These are phyloP conservation scores for Apomyelois bistriatella DNA, from an alignment of 2,888 invertebrate genomes.

Conservation along the genomic window DNA sequence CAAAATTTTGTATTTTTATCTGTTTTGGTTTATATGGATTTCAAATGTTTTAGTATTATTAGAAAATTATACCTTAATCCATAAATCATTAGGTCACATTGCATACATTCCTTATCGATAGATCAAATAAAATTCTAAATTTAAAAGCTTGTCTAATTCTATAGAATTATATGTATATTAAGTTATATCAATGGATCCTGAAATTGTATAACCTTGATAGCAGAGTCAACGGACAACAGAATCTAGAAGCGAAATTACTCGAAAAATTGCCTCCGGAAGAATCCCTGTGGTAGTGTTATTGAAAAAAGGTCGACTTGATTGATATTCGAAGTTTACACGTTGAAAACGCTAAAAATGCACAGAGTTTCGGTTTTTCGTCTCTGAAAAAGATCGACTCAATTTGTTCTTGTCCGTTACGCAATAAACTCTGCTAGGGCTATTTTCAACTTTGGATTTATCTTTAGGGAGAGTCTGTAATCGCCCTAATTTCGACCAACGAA, in stretches of 20 bases:
- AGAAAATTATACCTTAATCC: too few species aligned
- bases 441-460: constrained; percentile 73
- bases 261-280: constrained; percentile 61
- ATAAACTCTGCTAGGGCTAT: constrained; percentile 67
- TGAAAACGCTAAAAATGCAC: constrained; percentile 65
- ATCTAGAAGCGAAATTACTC: constrained; percentile 63
- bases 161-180: too few species aligned
- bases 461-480: constrained; percentile 54
- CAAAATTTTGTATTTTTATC: too few species aligned
- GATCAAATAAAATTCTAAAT: too few species aligned
- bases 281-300: constrained; percentile 68
- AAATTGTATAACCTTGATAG: constrained; percentile 40
- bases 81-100: too few species aligned
- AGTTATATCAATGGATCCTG: too few species aligned
- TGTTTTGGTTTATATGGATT: background rate
- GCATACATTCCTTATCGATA: too few species aligned
- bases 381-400: constrained; percentile 75
- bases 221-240: constrained; percentile 46
- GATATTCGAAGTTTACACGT: constrained; percentile 75
- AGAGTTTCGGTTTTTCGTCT: constrained; percentile 69
- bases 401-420: constrained; percentile 75
- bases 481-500: constrained; percentile 54
- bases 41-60: background rate
- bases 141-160: too few species aligned
- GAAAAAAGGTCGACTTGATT: constrained; percentile 76